A percentile compares a stretch with the other conserved stretches of the same genome.
Evolutionary conservation across 2,888 invertebrate genomes (phyloP).

Genomic region (Trissonchulus sp.): DNA sequence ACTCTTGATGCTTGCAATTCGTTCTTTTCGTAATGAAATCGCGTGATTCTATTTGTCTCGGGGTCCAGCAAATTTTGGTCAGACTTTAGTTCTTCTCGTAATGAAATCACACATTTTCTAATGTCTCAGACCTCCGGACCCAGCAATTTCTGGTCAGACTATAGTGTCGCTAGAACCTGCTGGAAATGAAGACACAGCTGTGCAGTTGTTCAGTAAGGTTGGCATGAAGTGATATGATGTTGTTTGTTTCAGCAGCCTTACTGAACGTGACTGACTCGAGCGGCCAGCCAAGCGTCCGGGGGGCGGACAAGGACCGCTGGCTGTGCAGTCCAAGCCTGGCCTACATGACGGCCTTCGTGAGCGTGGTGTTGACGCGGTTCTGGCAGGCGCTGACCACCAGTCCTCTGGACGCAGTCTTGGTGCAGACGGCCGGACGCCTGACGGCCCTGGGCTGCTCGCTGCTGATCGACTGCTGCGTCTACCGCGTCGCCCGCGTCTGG

Average conservation of each 20-base stretch:
- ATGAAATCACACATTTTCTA: too few relatives aligned
- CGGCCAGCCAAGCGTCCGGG: background rate
- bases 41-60: too few relatives aligned
- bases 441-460: background rate
- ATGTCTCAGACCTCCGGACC: too few relatives aligned
- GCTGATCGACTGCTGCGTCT: background rate
- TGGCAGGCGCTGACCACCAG: background rate
- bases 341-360: background rate
- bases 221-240: too few relatives aligned
- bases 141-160: too few relatives aligned
- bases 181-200: too few relatives aligned
- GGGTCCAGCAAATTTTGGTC: too few relatives aligned
- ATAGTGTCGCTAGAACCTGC: too few relatives aligned
- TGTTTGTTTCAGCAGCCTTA: background rate
- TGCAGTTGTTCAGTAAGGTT: too few relatives aligned
- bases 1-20: too few relatives aligned
- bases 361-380: background rate
- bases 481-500: background rate
- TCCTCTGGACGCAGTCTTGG: background rate
- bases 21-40: too few relatives aligned
- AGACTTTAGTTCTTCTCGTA: too few relatives aligned
- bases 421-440: background rate
- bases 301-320: background rate
- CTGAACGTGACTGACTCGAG: background rate
- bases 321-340: background rate